Evolutionary conservation across 1,140 invertebrate species (phyloP).

Genomic region (Tribolium castaneum): DNA sequence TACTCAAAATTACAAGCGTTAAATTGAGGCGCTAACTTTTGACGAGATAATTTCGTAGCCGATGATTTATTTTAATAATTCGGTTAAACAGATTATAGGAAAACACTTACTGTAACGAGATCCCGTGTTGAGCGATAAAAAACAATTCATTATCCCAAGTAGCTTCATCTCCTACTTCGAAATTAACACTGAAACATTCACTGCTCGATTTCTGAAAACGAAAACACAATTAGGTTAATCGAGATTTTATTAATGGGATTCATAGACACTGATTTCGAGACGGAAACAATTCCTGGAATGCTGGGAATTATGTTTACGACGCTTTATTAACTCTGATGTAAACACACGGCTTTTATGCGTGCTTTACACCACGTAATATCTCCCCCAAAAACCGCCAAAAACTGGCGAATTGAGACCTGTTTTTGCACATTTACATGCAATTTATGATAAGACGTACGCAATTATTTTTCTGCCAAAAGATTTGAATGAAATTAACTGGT

Average conservation of each 20-base stretch:
- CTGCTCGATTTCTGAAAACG: slow-evolving; percentile 76
- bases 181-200: slow-evolving; percentile 81
- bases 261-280: neutral
- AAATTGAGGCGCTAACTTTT: neutral
- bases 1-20: neutral
- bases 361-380: neutral
- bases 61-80: slow-evolving; percentile 25
- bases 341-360: neutral
- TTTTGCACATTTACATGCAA: too few relatives aligned
- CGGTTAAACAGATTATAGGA: slow-evolving; percentile 7
- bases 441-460: too few relatives aligned
- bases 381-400: too few relatives aligned
- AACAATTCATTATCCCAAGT: slow-evolving; percentile 73
- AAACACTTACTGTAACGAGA: slow-evolving; percentile 74
- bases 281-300: neutral
- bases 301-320: neutral
- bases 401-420: too few relatives aligned
- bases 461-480: too few relatives aligned
- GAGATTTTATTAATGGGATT: neutral
- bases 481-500: too few relatives aligned
- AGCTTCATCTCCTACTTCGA: slow-evolving; percentile 71
- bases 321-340: neutral
- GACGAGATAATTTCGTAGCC: too few relatives aligned
- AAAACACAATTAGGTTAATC: slow-evolving; percentile 23
- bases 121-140: slow-evolving; percentile 75